Conservation (phyloP, 2,797 vertebrate species). For the Pangasius mekongensis region DNA sequence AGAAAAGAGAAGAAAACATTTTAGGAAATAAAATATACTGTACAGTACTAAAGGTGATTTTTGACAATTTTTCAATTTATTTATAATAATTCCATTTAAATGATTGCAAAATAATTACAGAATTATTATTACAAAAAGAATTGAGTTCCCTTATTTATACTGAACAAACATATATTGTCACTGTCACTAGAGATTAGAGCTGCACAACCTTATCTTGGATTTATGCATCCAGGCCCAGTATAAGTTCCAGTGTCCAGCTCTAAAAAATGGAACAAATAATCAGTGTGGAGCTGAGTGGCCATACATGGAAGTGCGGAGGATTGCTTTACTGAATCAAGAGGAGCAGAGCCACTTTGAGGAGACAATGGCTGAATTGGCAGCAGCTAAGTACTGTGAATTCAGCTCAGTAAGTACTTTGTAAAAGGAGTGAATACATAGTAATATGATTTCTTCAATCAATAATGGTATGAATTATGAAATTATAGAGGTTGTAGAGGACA, state of each 20-base stretch:
- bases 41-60: neutral
- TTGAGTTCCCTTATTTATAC: neutral
- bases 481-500: too few species aligned
- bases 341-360: constrained; percentile 76
- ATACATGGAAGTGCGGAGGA: constrained; percentile 71
- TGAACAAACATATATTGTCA: neutral
- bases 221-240: constrained; percentile 64
- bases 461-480: too few species aligned
- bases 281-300: constrained; percentile 64
- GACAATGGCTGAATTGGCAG: constrained; percentile 63
- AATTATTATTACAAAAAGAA: too few species aligned
- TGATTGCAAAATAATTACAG: too few species aligned
- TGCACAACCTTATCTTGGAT: neutral
- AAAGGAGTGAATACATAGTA: neutral
- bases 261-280: constrained; percentile 22
- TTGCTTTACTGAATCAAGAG: constrained; percentile 67
- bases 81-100: neutral
- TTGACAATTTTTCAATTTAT: neutral
- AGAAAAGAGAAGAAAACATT: neutral
- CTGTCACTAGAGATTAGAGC: neutral
- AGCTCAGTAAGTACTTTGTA: constrained; percentile 65
- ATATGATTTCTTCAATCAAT: too few species aligned
- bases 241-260: constrained; percentile 71
- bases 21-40: neutral
- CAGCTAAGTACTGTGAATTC: constrained; percentile 66